Conservation (phyloP, 1,140 invertebrate species). For the Drosophila jambulina region DNA sequence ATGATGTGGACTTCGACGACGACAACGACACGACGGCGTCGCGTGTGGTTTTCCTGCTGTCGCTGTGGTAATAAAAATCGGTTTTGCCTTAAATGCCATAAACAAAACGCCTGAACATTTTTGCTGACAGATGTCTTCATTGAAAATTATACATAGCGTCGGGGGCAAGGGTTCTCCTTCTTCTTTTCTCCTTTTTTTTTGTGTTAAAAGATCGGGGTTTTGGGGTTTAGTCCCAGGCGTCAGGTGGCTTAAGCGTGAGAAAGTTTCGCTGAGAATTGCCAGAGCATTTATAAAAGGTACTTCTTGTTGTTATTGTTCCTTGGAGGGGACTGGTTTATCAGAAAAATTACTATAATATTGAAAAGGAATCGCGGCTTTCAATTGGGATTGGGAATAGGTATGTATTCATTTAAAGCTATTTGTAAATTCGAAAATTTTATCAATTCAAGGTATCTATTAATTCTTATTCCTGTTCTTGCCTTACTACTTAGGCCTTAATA, state of each 20-base stretch:
- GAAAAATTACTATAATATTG: not conserved
- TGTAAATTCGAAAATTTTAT: not conserved
- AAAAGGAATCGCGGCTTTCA: not conserved
- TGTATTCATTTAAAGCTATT: not conserved
- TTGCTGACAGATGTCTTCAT: conserved; percentile 85
- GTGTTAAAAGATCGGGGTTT: conserved; percentile 29
- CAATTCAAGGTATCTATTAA: not conserved
- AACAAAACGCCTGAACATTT: conserved; percentile 83
- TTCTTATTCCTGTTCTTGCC: not conserved
- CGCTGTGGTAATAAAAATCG: conserved; percentile 83
- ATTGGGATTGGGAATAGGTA: not conserved
- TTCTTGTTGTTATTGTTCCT: not conserved
- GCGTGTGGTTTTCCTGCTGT: conserved; percentile 73
- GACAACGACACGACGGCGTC: conserved; percentile 51
- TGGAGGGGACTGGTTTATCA: not conserved
- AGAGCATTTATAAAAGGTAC: conserved; percentile 7
- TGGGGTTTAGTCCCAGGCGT: conserved; percentile 49
- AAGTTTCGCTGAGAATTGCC: conserved; percentile 53
- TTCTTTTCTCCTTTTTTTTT: not conserved
- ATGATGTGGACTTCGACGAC: conserved; percentile 69
- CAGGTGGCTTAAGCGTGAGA: conserved; percentile 78
- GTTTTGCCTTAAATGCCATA: conserved; percentile 82
- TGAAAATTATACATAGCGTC: conserved; percentile 72
- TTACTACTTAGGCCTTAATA: not conserved
- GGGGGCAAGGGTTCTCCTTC: conserved; percentile 4